Percentiles rank a stretch among this genome's conserved stretches.
phyloP scores from a whole-genome alignment of 1,140 invertebrate species.

The Pogonomyrmex californicus region DNA sequence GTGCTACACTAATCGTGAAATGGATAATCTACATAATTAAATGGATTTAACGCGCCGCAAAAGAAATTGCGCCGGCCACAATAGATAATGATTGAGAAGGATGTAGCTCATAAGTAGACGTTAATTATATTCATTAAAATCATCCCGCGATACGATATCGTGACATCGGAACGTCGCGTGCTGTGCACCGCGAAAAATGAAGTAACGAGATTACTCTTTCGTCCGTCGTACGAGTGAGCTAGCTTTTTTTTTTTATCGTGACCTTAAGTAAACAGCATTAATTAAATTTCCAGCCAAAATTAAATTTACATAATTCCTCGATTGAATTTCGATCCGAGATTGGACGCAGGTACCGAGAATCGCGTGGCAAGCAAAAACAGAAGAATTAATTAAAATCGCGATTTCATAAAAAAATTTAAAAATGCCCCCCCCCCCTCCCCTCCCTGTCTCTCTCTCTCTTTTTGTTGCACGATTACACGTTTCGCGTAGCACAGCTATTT shows the following conservation, averaged over 20 bases:
- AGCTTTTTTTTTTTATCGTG: conserved; percentile 44
- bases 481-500: not conserved
- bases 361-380: conserved; percentile 25
- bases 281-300: conserved; percentile 59
- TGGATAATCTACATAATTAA: conserved; percentile 27
- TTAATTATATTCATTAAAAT: conserved; percentile 55
- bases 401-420: not conserved
- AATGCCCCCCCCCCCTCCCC: not conserved
- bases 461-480: not conserved
- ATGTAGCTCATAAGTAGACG: conserved; percentile 27
- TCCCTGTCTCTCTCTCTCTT: not conserved
- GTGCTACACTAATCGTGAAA: conserved; percentile 10
- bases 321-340: conserved; percentile 48
- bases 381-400: conserved; percentile 41
- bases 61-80: conserved; percentile 21
- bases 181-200: conserved; percentile 45
- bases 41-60: conserved; percentile 29
- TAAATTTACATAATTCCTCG: conserved; percentile 59
- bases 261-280: conserved; percentile 49
- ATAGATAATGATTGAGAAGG: conserved; percentile 43
- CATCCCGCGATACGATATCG: conserved; percentile 29
- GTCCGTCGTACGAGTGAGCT: conserved; percentile 20
- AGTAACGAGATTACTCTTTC: conserved; percentile 45
- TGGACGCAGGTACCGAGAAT: not conserved
- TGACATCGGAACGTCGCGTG: conserved; percentile 40